A percentile compares a stretch with the other conserved stretches of the same genome.
These are phyloP conservation scores for Macrostomum lignano DNA, from an alignment of 1,140 invertebrate species.

Conservation along the genomic window DNA sequence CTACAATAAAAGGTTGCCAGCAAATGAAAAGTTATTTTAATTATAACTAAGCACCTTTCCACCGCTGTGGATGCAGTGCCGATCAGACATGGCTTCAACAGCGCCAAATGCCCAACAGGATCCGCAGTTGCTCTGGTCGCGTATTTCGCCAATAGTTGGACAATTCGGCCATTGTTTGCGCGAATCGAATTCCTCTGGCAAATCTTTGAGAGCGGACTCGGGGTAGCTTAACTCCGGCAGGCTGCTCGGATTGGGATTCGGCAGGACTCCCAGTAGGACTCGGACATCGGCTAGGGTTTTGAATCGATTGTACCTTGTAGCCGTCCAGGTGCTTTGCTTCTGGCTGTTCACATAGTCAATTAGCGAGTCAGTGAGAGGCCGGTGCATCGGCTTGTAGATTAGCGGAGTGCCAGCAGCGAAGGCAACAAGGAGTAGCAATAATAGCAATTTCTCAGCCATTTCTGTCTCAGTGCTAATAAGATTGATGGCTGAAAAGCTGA, in stretches of 20 bases:
- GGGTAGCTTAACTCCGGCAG: slow-evolving; percentile 13
- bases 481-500: no score
- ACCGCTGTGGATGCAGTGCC: not conserved
- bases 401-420: no score
- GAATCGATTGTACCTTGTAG: slow-evolving; percentile 38
- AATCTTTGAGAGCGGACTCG: not conserved
- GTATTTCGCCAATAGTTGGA: not conserved
- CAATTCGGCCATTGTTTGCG: not conserved
- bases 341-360: no score
- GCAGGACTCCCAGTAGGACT: slow-evolving; percentile 39
- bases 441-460: no score
- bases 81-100: slow-evolving; percentile 1
- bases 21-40: no score
- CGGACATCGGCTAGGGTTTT: slow-evolving; percentile 8
- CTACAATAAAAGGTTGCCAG: no score
- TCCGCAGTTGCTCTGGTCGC: slow-evolving; percentile 3
- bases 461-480: no score
- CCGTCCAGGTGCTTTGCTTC: slow-evolving; percentile 39
- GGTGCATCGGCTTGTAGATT: no score
- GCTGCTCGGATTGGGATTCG: slow-evolving; percentile 28
- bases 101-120: slow-evolving; percentile 4
- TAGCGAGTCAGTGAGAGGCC: no score
- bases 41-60: no score
- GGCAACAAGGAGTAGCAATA: no score
- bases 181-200: slow-evolving; percentile 2